These are phyloP conservation scores for Poliocrania exsul DNA, from an alignment of 2,797 vertebrate genomes.

Conservation along the genomic window DNA sequence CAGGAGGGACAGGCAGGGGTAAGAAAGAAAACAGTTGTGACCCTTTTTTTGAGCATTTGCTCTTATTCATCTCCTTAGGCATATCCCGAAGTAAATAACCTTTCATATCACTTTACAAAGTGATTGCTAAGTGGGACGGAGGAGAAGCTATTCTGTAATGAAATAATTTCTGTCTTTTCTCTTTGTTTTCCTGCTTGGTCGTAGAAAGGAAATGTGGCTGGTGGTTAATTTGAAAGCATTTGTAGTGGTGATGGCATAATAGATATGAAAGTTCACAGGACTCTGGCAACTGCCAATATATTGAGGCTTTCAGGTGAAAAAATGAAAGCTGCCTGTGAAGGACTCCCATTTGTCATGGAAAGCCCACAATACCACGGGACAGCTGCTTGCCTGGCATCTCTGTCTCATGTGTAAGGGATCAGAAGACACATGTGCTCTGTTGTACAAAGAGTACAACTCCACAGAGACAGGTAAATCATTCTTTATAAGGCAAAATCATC, in stretches of 20 bases:
- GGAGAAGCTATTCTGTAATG: neutral
- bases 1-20: neutral
- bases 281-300: neutral
- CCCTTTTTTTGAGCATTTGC: neutral
- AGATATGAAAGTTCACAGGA: neutral
- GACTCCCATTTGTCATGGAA: slow-evolving; percentile 12
- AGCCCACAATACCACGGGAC: neutral
- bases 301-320: neutral
- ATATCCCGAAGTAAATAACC: slow-evolving; percentile 14
- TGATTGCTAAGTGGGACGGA: neutral
- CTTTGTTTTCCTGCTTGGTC: neutral
- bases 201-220: neutral
- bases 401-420: neutral
- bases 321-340: neutral
- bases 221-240: slow-evolving; percentile 11
- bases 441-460: neutral
- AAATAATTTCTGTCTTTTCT: slow-evolving; percentile 19
- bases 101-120: slow-evolving; percentile 21
- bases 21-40: slow-evolving; percentile 44
- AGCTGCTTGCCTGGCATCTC: slow-evolving; percentile 14
- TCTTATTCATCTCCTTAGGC: slow-evolving; percentile 43
- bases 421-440: neutral
- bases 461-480: slow-evolving; percentile 7
- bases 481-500: neutral
- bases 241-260: neutral